Evolutionary conservation across 2,797 vertebrate species (phyloP).

Genomic region (Neopelma chrysocephalum): DNA sequence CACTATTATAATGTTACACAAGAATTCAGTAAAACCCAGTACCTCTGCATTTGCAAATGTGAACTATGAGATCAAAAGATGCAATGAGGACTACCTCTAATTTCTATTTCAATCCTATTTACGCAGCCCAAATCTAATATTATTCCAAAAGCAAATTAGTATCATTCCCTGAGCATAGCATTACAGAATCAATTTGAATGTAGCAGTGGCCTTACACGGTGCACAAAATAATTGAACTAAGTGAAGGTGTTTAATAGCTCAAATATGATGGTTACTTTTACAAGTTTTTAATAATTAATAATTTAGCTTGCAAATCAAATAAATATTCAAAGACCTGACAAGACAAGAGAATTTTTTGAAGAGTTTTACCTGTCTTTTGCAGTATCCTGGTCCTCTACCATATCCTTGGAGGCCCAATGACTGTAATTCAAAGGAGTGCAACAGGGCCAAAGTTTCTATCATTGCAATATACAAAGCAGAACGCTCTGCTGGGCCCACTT

Average conservation of each 20-base stretch:
- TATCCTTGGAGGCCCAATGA: slow-evolving; percentile 82
- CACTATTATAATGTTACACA: not conserved
- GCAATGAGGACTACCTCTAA: not conserved
- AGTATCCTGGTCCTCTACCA: slow-evolving; percentile 87
- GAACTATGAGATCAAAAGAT: not conserved
- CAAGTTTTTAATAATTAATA: not conserved
- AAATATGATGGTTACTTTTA: not conserved
- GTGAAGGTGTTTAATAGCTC: not conserved
- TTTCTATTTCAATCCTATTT: not conserved
- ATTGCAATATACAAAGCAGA: slow-evolving; percentile 87
- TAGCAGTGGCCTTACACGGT: not conserved
- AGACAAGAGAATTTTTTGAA: not conserved
- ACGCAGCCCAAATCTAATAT: not conserved
- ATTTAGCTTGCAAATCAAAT: not conserved
- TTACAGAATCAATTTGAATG: not conserved
- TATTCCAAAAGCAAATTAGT: not conserved
- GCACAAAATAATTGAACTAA: not conserved
- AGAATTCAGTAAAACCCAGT: not conserved
- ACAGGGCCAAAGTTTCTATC: slow-evolving; percentile 82
- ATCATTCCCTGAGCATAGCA: not conserved
- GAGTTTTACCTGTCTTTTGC: slow-evolving; percentile 87
- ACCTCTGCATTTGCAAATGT: not conserved
- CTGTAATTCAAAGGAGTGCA: slow-evolving; percentile 83
- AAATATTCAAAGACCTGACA: not conserved
- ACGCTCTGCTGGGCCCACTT: slow-evolving; percentile 81